Base-by-base conservation (phyloP, 92 coral and sea anemone species). In the Palythoa caribaeorum region DNA sequence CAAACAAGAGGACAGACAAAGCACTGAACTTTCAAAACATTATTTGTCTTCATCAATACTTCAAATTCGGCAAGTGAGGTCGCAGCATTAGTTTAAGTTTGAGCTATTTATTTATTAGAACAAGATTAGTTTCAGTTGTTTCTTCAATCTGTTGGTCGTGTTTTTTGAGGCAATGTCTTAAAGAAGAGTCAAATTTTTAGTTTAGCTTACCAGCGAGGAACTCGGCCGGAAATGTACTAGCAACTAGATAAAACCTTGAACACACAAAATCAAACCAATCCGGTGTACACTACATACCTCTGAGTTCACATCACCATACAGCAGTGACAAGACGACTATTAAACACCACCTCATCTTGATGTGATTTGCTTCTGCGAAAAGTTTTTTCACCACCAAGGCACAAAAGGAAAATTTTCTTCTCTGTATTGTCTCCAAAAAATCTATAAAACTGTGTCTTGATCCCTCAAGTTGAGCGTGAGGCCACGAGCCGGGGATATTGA, bases 221-320 rank as follows among this genome's bases (percentile, higher is more conserved):
- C 21, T 53, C 75, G 62, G 62, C 86, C 86, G 86, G 86, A 81
- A 65, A 81, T 81, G 76, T 40, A 28, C 55, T 70, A 36, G 59
- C 54, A 57, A 28, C 21, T 15, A 44, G 62, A 48, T 65, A 57
- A 48, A 81, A 40, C 44, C 38, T 8, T 65, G 59, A 50, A 81
- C 44, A 37, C 76, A 81, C 52, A 14, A 79, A 38, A 17, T 36
- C 19, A 40, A 48, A 65, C 38, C 65, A 47, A 17, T 19, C 20
- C 76, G 48, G 19, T 36, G n/a, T 69, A 81, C 86, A 65, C 66
- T 69, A 81, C 86, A 65, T 81, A 81, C 86, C 86, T 81, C 40
- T 11, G 86, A 81, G 39, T 5, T 65, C 48, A 81, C 86, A 66
- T 65, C 44, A 68, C 48, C 76, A 16, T 60, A 81, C 76, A 81